These are phyloP conservation scores for Sandelia bainsii DNA, from an alignment of 2,797 vertebrate genomes.

Conservation along the genomic window DNA sequence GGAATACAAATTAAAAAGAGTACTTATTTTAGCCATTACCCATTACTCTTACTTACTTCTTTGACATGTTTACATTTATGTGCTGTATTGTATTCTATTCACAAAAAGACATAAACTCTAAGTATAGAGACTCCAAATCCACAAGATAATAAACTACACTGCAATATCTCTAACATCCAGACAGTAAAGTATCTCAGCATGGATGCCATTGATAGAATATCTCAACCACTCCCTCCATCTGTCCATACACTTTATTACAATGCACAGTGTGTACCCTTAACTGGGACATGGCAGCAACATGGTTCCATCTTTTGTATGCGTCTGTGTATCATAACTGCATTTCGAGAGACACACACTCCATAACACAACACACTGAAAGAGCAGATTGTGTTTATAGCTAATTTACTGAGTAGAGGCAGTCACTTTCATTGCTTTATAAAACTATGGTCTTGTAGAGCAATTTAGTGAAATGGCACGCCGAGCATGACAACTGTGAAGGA, in stretches of 20 bases:
- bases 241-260: slow-evolving; percentile 59
- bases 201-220: slow-evolving; percentile 66
- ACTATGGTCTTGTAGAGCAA: slow-evolving; percentile 65
- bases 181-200: slow-evolving; percentile 55
- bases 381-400: slow-evolving; percentile 71
- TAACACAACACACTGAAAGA: slow-evolving; percentile 38
- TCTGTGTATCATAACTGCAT: slow-evolving; percentile 32
- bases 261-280: slow-evolving; percentile 58
- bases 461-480: slow-evolving; percentile 59
- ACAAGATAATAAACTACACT: slow-evolving; percentile 31
- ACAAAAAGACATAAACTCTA: slow-evolving; percentile 9
- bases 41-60: slow-evolving; percentile 38
- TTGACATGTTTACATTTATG: slow-evolving; percentile 41
- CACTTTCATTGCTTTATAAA: slow-evolving; percentile 69
- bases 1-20: slow-evolving; percentile 17
- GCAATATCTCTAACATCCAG: slow-evolving; percentile 39
- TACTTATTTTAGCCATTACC: slow-evolving; percentile 9
- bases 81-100: slow-evolving; percentile 27
- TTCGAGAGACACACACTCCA: slow-evolving; percentile 17
- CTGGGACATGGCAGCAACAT: slow-evolving; percentile 63
- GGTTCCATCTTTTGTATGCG: slow-evolving; percentile 45
- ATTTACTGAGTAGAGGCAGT: slow-evolving; percentile 65
- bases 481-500: slow-evolving; percentile 58
- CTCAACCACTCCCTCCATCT: slow-evolving; percentile 78
- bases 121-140: slow-evolving; percentile 28